A percentile compares a stretch with the other conserved stretches of the same genome.
Evolutionary conservation across 2,113 vertebrate species (phyloP).

Genomic region (Campylomormyrus tamandua): DNA sequence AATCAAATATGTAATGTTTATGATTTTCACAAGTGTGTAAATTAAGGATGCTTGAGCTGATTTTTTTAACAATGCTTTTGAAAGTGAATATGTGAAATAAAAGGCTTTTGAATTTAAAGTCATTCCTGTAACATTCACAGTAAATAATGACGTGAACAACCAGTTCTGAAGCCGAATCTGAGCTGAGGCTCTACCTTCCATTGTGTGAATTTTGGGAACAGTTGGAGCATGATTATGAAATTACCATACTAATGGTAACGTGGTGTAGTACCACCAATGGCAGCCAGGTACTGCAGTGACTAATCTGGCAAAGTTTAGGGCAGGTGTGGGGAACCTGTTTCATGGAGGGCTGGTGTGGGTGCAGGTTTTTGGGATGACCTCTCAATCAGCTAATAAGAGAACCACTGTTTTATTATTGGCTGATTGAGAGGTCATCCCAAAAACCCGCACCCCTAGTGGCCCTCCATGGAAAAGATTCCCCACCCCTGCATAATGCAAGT

Average conservation of each 20-base stretch:
- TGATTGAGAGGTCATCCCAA: too few relatives aligned
- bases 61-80: background rate
- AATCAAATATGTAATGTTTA: background rate
- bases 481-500: too few relatives aligned
- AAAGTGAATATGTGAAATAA: background rate
- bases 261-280: too few relatives aligned
- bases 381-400: too few relatives aligned
- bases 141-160: background rate
- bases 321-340: too few relatives aligned
- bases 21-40: background rate
- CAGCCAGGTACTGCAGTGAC: too few relatives aligned
- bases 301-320: too few relatives aligned
- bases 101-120: background rate
- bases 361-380: too few relatives aligned
- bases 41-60: background rate
- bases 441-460: too few relatives aligned
- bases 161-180: background rate
- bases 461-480: too few relatives aligned
- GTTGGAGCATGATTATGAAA: background rate
- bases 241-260: background rate
- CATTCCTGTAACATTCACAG: background rate
- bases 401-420: too few relatives aligned
- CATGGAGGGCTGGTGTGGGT: too few relatives aligned
- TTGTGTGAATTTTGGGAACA: background rate
- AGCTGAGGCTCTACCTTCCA: background rate